Conservation (phyloP, 2,797 vertebrate genomes). For the Glyptemys insculpta region DNA sequence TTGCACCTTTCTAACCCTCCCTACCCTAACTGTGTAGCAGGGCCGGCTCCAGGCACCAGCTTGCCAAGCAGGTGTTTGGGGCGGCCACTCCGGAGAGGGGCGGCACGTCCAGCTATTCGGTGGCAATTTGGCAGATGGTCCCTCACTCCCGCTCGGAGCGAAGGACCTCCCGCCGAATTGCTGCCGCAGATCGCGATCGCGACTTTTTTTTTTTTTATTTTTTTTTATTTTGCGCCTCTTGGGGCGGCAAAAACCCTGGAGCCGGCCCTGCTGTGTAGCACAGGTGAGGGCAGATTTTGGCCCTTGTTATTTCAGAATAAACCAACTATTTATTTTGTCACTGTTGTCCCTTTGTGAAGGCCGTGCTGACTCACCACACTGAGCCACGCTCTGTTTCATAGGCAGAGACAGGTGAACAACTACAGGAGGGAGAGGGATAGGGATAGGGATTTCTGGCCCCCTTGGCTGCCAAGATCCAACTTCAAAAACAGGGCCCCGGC, state of each 20-base stretch:
- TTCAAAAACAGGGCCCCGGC: constrained; percentile 13
- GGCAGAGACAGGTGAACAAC: background rate
- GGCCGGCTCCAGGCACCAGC: too few relatives aligned
- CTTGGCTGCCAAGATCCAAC: background rate
- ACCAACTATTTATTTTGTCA: background rate
- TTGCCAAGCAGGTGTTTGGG: too few relatives aligned
- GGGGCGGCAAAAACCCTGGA: too few relatives aligned
- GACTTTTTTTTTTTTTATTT: too few relatives aligned
- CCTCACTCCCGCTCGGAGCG: too few relatives aligned
- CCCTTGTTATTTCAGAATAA: fast-evolving
- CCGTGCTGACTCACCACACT: background rate
- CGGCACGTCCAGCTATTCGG: too few relatives aligned
- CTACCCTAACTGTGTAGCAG: background rate
- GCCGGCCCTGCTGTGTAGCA: background rate
- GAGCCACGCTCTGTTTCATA: background rate
- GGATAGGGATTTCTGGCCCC: background rate
- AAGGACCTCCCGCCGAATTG: too few relatives aligned
- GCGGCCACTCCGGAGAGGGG: too few relatives aligned
- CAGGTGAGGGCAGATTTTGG: fast-evolving
- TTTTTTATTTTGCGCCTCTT: too few relatives aligned
- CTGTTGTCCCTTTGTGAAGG: background rate
- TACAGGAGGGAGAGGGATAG: background rate
- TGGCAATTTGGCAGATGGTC: too few relatives aligned
- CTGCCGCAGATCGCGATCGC: too few relatives aligned
- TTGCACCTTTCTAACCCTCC: background rate